A percentile compares a stretch with the other conserved stretches of the same genome.
These are phyloP conservation scores for Drosophila barbarae DNA, from an alignment of 2,888 invertebrate genomes.

Conservation along the genomic window DNA sequence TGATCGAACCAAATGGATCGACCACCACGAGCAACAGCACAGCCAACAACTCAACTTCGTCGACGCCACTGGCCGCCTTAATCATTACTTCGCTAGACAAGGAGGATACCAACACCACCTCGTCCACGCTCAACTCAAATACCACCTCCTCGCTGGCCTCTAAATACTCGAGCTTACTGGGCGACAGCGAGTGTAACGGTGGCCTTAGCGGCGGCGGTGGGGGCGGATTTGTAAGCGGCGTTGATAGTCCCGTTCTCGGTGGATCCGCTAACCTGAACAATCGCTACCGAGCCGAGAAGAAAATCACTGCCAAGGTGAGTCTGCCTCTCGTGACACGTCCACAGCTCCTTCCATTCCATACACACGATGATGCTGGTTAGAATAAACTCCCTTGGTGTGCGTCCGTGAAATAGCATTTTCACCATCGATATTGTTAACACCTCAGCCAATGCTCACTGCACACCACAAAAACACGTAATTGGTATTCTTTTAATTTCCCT, in stretches of 20 bases:
- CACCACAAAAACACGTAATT: slow-evolving; percentile 26
- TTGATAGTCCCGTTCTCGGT: slow-evolving; percentile 66
- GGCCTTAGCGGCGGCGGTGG: slow-evolving; percentile 18
- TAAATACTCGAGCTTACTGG: slow-evolving; percentile 75
- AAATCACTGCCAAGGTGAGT: slow-evolving; percentile 80
- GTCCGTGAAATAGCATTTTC: slow-evolving; percentile 32
- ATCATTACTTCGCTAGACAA: slow-evolving; percentile 71
- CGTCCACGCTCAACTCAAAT: slow-evolving; percentile 72
- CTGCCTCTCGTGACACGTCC: not conserved
- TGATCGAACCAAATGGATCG: slow-evolving; percentile 69
- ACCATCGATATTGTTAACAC: slow-evolving; percentile 33
- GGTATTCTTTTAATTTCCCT: slow-evolving; percentile 33
- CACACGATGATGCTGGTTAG: slow-evolving; percentile 44
- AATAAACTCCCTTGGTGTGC: slow-evolving; percentile 20
- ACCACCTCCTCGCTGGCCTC: slow-evolving; percentile 76
- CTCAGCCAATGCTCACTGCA: slow-evolving; percentile 25
- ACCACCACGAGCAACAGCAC: slow-evolving; percentile 74
- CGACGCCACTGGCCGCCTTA: slow-evolving; percentile 75
- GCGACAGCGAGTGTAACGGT: slow-evolving; percentile 74
- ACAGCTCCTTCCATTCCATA: slow-evolving; percentile 2
- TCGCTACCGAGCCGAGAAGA: slow-evolving; percentile 79
- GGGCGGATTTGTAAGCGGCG: slow-evolving; percentile 37
- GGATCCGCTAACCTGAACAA: slow-evolving; percentile 73
- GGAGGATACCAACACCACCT: slow-evolving; percentile 71
- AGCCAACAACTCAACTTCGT: slow-evolving; percentile 74